These are phyloP conservation scores for Caenorhabditis parvicauda DNA, from an alignment of 2,888 invertebrate genomes.

Conservation along the genomic window DNA sequence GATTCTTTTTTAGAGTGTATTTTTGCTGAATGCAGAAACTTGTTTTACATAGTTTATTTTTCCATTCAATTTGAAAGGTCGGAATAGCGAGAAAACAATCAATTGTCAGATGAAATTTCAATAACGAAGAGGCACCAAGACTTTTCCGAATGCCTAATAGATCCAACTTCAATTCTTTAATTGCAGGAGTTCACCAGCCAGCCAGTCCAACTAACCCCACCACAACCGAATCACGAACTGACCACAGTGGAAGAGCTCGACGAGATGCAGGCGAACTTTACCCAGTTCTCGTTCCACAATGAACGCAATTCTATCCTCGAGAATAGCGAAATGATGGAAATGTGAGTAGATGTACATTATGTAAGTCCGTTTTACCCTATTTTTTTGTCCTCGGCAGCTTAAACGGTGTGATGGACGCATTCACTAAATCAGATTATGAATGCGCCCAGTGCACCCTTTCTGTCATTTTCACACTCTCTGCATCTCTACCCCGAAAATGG, in stretches of 20 bases:
- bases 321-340: constrained; percentile 21
- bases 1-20: too few relatives aligned
- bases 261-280: constrained; percentile 68
- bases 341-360: too few relatives aligned
- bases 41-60: too few relatives aligned
- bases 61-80: too few relatives aligned
- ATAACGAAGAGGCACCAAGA: too few relatives aligned
- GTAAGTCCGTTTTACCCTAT: background rate
- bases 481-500: too few relatives aligned
- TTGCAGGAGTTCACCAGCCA: constrained; percentile 91
- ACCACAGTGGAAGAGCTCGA: constrained; percentile 71
- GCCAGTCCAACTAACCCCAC: constrained; percentile 91
- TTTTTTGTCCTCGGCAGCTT: background rate
- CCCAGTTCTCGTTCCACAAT: constrained; percentile 74
- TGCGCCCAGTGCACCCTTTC: too few relatives aligned
- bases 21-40: too few relatives aligned
- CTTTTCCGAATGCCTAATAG: background rate
- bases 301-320: constrained; percentile 19
- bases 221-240: constrained; percentile 70
- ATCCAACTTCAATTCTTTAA: background rate
- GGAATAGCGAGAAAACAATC: background rate
- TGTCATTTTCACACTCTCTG: too few relatives aligned
- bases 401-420: background rate
- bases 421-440: too few relatives aligned
- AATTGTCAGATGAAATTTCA: background rate